Percentiles rank a stretch among this genome's conserved stretches.
phyloP scores from a whole-genome alignment of 2,113 vertebrate species.

The Quiscalus mexicanus region DNA sequence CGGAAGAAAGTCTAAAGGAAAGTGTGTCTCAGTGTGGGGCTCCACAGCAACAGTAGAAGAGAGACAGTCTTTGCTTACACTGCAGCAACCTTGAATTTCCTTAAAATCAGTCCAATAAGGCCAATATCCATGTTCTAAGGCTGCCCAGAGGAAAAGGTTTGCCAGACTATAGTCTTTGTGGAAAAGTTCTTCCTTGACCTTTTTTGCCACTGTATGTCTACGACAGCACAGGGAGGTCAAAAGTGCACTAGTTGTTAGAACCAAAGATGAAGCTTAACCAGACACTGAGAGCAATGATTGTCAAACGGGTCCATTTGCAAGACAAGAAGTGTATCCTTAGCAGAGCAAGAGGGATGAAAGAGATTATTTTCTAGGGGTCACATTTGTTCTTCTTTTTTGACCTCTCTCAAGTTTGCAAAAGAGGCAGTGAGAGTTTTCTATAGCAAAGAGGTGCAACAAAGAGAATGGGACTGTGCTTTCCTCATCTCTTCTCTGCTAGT shows the following conservation, averaged over 20 bases:
- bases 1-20: not conserved
- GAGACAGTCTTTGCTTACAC: not conserved
- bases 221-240: conserved; percentile 62
- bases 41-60: not conserved
- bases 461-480: not conserved
- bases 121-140: conserved; percentile 35
- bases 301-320: conserved; percentile 72
- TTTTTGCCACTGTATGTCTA: conserved; percentile 52
- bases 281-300: conserved; percentile 67
- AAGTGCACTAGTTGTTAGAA: conserved; percentile 65
- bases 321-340: conserved; percentile 71
- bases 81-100: conserved; percentile 14
- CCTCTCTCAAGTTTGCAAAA: conserved; percentile 69
- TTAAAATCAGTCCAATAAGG: conserved; percentile 36
- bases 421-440: conserved; percentile 37
- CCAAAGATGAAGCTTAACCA: conserved; percentile 67
- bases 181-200: conserved; percentile 69
- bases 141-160: conserved; percentile 47
- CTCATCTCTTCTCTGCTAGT: not conserved
- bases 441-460: conserved; percentile 47
- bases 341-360: conserved; percentile 68
- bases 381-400: conserved; percentile 68
- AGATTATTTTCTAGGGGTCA: conserved; percentile 71
- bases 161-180: conserved; percentile 51
- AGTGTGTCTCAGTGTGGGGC: not conserved